Conservation (phyloP, 2,888 invertebrate genomes). For the Aphodius sticticus region DNA sequence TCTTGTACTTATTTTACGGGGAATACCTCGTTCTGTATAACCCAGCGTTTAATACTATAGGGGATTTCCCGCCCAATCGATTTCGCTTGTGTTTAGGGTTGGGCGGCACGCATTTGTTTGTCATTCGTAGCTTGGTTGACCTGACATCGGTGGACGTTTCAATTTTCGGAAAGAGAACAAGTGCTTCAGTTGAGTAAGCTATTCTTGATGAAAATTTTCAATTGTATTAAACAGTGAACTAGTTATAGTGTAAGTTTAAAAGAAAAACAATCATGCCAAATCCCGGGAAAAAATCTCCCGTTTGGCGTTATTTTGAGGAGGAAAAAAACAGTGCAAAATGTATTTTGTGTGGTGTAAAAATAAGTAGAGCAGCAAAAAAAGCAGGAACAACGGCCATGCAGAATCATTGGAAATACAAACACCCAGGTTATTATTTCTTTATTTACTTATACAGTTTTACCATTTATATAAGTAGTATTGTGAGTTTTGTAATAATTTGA, state of each 20-base stretch:
- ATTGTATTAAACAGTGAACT: background rate
- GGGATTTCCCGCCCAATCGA: conserved; percentile 11
- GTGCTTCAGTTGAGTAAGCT: background rate
- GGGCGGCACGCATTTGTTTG: background rate
- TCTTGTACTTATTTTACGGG: background rate
- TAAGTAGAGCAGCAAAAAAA: too few species aligned
- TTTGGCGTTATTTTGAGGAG: background rate
- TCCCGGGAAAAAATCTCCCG: background rate
- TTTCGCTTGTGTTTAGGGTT: conserved; percentile 14
- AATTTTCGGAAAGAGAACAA: conserved; percentile 6
- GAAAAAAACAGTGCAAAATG: too few species aligned
- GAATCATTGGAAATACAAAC: too few species aligned
- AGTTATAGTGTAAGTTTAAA: background rate
- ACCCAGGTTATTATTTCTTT: too few species aligned
- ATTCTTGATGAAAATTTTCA: background rate
- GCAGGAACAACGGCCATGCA: too few species aligned
- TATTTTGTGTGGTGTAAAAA: too few species aligned
- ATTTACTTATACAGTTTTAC: too few species aligned
- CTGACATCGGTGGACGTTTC: background rate
- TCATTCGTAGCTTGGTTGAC: conserved; percentile 5
- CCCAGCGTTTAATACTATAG: background rate
- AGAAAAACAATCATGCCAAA: background rate
- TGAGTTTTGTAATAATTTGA: too few species aligned
- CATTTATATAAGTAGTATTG: too few species aligned
- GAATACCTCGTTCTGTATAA: conserved; percentile 6